A percentile compares a stretch with the other conserved stretches of the same genome.
phyloP scores from a whole-genome alignment of 1,140 invertebrate genomes.

The Maniola jurtina region DNA sequence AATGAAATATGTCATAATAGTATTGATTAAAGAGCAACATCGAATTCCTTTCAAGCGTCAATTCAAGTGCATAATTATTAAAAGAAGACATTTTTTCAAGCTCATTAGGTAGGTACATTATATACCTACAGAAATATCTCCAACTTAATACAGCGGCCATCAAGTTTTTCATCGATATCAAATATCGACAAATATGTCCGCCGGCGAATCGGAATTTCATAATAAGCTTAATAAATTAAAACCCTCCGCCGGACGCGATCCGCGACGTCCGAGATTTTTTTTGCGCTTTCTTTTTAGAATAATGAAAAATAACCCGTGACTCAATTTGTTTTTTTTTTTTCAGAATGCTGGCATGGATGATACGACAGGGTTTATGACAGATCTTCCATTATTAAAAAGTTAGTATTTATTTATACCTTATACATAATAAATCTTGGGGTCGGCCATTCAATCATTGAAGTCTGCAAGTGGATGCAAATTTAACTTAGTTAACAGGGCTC shows the following conservation, averaged over 20 bases:
- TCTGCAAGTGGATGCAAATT: too few relatives aligned
- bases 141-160: not conserved
- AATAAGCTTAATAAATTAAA: conserved; percentile 56
- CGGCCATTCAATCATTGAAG: too few relatives aligned
- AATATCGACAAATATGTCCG: conserved; percentile 45
- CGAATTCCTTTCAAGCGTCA: too few relatives aligned
- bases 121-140: too few relatives aligned
- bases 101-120: too few relatives aligned
- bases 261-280: conserved; percentile 13
- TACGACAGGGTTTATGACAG: conserved; percentile 90
- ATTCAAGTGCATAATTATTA: too few relatives aligned
- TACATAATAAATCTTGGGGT: too few relatives aligned
- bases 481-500: too few relatives aligned
- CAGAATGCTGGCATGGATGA: conserved; percentile 92
- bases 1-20: too few relatives aligned
- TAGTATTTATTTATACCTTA: conserved; percentile 75
- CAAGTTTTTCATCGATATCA: conserved; percentile 20
- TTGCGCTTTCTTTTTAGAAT: conserved; percentile 8
- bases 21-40: too few relatives aligned
- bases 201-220: conserved; percentile 47
- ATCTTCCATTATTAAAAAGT: conserved; percentile 93
- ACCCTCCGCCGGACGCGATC: conserved; percentile 11
- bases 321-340: conserved; percentile 64
- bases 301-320: not conserved
- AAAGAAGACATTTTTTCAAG: too few relatives aligned